phyloP scores from a whole-genome alignment of 1,140 invertebrate species.

The Sycobia sp. region DNA sequence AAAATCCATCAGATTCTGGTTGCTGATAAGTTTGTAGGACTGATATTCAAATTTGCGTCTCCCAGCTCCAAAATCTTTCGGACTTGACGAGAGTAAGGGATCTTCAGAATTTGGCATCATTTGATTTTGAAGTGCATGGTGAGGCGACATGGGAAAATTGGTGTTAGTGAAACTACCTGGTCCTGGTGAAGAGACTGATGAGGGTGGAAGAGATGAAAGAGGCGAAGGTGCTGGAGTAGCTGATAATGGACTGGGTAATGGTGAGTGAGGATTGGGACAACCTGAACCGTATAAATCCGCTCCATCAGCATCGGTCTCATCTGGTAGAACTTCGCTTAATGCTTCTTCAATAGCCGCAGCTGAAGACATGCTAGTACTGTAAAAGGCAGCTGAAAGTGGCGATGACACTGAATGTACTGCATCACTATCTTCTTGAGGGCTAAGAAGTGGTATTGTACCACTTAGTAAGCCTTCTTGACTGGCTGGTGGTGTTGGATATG shows the following conservation, averaged over 20 bases:
- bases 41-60: slow-evolving; percentile 70
- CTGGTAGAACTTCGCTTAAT: slow-evolving; percentile 78
- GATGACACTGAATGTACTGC: slow-evolving; percentile 70
- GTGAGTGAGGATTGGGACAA: slow-evolving; percentile 67
- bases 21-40: slow-evolving; percentile 67
- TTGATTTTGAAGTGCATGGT: slow-evolving; percentile 69
- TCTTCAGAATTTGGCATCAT: slow-evolving; percentile 87
- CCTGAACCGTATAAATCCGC: slow-evolving; percentile 65
- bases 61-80: slow-evolving; percentile 73
- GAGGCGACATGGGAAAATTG: slow-evolving; percentile 61
- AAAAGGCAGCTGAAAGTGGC: slow-evolving; percentile 79
- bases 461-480: slow-evolving; percentile 74
- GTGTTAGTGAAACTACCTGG: slow-evolving; percentile 59
- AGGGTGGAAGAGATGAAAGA: slow-evolving; percentile 62
- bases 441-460: slow-evolving; percentile 62
- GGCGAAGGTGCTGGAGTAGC: slow-evolving; percentile 68
- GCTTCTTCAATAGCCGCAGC: slow-evolving; percentile 84
- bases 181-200: slow-evolving; percentile 64
- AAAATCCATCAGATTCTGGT: slow-evolving; percentile 67
- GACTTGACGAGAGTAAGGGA: slow-evolving; percentile 79
- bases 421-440: slow-evolving; percentile 62
- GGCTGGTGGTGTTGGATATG: slow-evolving; percentile 82
- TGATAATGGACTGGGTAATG: slow-evolving; percentile 67
- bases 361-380: slow-evolving; percentile 83
- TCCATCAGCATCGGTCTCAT: slow-evolving; percentile 69